Percentiles rank a stretch among this genome's conserved stretches.
These are phyloP conservation scores for Apogon talboti DNA, from an alignment of 2,797 vertebrate genomes.

Conservation along the genomic window DNA sequence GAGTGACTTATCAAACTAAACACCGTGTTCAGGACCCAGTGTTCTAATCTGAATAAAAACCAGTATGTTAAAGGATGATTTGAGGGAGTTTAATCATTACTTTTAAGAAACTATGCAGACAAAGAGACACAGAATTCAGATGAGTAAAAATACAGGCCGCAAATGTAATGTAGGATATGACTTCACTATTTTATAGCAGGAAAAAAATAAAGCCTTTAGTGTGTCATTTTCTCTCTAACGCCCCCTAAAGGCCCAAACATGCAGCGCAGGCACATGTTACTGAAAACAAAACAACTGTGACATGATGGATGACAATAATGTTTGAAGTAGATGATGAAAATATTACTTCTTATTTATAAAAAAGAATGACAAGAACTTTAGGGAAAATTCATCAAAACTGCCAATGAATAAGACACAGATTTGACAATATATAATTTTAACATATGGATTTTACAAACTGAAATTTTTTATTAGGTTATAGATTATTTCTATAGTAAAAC, in stretches of 20 bases:
- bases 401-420: no score
- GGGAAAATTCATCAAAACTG: no score
- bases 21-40: not conserved
- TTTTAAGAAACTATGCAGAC: not conserved
- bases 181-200: not conserved
- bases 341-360: no score
- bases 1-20: no score
- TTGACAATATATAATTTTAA: no score
- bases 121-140: not conserved
- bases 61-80: not conserved
- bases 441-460: no score
- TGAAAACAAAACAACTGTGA: no score
- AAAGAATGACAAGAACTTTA: no score
- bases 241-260: conserved; percentile 50
- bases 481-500: no score
- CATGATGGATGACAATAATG: no score
- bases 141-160: not conserved
- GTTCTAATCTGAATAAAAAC: not conserved
- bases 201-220: conserved; percentile 10
- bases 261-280: not conserved
- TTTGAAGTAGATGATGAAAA: no score
- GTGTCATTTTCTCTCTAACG: conserved; percentile 13
- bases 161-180: not conserved
- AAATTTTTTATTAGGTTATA: no score
- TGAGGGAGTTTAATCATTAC: not conserved